Base-by-base conservation (phyloP, 2,888 invertebrate species). In the Drosophila merina region DNA sequence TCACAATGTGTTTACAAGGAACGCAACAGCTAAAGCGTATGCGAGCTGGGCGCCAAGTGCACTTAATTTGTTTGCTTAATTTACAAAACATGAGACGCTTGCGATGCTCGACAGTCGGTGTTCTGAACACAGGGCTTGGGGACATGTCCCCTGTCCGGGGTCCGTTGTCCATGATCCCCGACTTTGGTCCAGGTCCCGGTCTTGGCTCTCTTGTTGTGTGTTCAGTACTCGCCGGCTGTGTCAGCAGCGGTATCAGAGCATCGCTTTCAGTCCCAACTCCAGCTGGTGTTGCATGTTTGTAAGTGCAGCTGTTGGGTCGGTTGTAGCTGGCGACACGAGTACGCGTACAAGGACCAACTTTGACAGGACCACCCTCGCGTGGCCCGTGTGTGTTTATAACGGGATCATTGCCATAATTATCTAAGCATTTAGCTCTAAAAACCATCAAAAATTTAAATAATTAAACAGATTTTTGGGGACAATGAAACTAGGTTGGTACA, bases 61-160 rank as follows among this genome's bases (percentile, higher is more conserved):
- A 88, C 88, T 88, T 89, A 89, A 88, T 86, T 89, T 88, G 88
- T 88, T 88, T 89, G 89, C 81, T 88, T 86, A 88, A 86, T 89
- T 89, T 88, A 81, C 78, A 79, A 89, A 86, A 88, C 88, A 88
- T 79, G 86, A 77, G 74, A 75, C 76, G 59, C 42, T 44, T 45
- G 50, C 33, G 31, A 49, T 20, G 58, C 33, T 20, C 40, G 14
- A 44, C 36, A 9, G 36, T 28, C 50, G 48, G 36, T 10, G 50
- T 49, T 42, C 12, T 26, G 38, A 67, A 62, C 64, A 64, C 59
- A 51, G 58, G 44, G 42, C 40, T 30, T 49, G 57, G 33, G 10
- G 33, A n/a, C 52, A 25, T 47, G 58, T 54, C 45, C 60, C 44
- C 20, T 33, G 20, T 47, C 57, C 38, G 31, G 33, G 44, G 42